phyloP scores from a whole-genome alignment of 2,888 invertebrate species.

The Hemithea aestivaria region DNA sequence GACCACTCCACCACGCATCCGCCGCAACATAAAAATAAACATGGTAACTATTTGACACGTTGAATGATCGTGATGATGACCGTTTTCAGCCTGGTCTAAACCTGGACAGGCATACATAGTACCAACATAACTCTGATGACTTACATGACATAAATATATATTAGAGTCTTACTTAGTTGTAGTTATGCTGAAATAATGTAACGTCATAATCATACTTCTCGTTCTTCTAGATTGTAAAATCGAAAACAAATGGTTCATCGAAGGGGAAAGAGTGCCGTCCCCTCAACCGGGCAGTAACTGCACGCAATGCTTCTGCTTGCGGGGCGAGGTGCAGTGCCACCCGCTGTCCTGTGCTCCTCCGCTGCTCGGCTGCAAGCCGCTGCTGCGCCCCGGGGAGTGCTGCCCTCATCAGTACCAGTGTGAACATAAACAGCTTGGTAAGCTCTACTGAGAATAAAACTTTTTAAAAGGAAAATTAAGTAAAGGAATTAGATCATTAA shows the following conservation, averaged over 20 bases:
- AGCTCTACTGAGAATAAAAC: too few species aligned
- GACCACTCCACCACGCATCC: conserved; percentile 36
- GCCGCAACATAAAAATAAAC: conserved; percentile 34
- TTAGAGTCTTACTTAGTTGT: too few species aligned
- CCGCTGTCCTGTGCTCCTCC: conserved; percentile 87
- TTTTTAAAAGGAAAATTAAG: too few species aligned
- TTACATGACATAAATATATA: too few species aligned
- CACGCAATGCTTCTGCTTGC: conserved; percentile 89
- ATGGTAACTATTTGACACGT: conserved; percentile 31
- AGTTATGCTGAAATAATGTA: too few species aligned
- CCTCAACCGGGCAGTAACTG: conserved; percentile 80
- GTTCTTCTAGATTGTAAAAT: conserved; percentile 86
- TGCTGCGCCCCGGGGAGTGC: conserved; percentile 87
- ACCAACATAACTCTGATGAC: too few species aligned
- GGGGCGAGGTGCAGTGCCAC: conserved; percentile 85
- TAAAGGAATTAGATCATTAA: too few species aligned
- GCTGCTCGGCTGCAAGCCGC: conserved; percentile 86
- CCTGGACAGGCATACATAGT: too few species aligned
- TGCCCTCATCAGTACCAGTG: conserved; percentile 92
- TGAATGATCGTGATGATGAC: neutral
- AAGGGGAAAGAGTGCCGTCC: conserved; percentile 84
- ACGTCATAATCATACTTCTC: too few species aligned
- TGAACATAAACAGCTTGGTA: conserved; percentile 53
- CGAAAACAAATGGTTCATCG: conserved; percentile 79
- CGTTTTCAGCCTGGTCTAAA: too few species aligned